Evolutionary conservation across 92 coral and sea anemone genomes (phyloP), one percentile per base, ranked within the genome.

Genomic region (Blastomussa wellsi): DNA sequence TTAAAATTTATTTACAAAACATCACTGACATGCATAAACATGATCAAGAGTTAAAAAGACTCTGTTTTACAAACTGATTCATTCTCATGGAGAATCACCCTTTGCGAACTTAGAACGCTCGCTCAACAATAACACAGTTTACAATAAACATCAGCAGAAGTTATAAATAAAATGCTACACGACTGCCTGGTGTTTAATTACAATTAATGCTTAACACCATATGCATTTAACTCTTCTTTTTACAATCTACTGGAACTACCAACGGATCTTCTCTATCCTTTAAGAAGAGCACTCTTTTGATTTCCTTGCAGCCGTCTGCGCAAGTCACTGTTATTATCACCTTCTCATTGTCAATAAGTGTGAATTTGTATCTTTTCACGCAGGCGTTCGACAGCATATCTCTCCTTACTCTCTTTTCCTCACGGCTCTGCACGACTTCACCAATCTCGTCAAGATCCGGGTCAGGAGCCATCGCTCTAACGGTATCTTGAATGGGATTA

Each of bases 301-400:
- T 53, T 20, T 71, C 86, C 22, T 37, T 26, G 68, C 86, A 82
- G 8, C 78, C 86, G n/a, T 36, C 37, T n/a, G 68, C 78, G 17
- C 86, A 82, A 12, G 38, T 38, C 36, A 53, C 86, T 3, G 78
- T 72, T 10, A 22, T 4, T 2, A 82, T 31, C 3, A 26, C 69
- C 12, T 0, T 52, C 20, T 31, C 28, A 5, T 76, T 35, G 31
- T 69, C 85, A 29, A 82, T 82, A 28, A 51, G 22, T 17, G 35
- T 53, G n/a, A 35, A n/a, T 33, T 36, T 71, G 53, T 33, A 14
- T 35, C 69, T 53, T 22, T 7, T 6, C 33, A 82, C 69, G 14
- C 86, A 82, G 10, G 39, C 19, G 11, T 82, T 82, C 1, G 35
- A 4, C 39, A 7, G n/a, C n/a, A 51, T 68, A 15, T 79, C 83